Conservation (phyloP, 1,140 invertebrate genomes). For the Trichomalopsis sarcophagae region DNA sequence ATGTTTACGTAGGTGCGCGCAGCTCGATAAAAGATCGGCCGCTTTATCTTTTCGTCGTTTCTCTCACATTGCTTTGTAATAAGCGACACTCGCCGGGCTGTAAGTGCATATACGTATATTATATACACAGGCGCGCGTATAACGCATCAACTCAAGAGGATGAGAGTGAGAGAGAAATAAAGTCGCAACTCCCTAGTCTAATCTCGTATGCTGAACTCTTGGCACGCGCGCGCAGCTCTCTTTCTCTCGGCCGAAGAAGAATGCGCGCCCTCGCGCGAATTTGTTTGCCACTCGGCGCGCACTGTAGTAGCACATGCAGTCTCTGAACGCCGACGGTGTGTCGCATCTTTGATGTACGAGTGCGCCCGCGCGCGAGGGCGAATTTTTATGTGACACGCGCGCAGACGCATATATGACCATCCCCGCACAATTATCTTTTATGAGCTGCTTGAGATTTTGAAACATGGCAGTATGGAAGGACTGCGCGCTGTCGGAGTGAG, state of each 20-base stretch:
- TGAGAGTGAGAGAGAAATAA: neutral
- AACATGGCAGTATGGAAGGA: constrained; percentile 8
- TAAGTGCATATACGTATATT: neutral
- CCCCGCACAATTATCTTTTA: constrained; percentile 51
- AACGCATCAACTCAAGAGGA: no score
- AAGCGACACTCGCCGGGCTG: neutral
- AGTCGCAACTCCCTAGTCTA: neutral
- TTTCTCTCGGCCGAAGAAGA: neutral
- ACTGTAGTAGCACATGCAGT: no score
- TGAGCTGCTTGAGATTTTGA: constrained; percentile 49
- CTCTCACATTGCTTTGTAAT: constrained; percentile 24
- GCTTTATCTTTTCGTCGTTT: constrained; percentile 39
- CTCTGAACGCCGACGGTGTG: neutral
- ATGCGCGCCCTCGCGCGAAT: constrained; percentile 10
- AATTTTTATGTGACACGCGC: constrained; percentile 38
- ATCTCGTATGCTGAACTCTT: constrained; percentile 32
- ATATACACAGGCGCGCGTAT: neutral
- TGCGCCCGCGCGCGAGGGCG: neutral
- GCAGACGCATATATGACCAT: constrained; percentile 48
- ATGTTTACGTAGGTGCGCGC: neutral
- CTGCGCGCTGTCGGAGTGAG: no score
- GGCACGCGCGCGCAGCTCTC: constrained; percentile 20
- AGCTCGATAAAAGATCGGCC: constrained; percentile 28
- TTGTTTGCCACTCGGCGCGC: neutral
- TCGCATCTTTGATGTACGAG: constrained; percentile 37